These are phyloP conservation scores for Cochlearius cochlearius DNA, from an alignment of 2,113 vertebrate species.

Conservation along the genomic window DNA sequence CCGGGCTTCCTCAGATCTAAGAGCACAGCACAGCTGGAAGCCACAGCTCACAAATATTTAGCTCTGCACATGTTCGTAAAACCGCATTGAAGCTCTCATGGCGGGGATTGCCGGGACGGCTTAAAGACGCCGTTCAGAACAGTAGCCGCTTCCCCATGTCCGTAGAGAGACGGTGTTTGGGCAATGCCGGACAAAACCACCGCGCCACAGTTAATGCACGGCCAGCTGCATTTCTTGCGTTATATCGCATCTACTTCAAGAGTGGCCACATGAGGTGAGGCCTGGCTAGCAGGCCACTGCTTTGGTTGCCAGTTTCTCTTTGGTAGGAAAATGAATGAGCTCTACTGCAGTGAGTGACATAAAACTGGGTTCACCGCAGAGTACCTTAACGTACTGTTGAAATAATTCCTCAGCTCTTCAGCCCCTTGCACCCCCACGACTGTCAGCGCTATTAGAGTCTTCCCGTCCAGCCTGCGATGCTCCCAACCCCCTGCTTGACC, in stretches of 20 bases:
- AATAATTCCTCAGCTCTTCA: not conserved
- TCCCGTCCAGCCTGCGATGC: not conserved
- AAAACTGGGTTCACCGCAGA: not conserved
- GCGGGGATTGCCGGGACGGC: not conserved
- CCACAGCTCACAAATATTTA: not conserved
- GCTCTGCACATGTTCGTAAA: not conserved
- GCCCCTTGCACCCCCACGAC: no score
- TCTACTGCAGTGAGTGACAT: not conserved
- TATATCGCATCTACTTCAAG: not conserved
- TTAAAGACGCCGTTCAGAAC: fast-evolving
- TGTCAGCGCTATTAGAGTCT: fast-evolving
- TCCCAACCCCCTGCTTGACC: not conserved
- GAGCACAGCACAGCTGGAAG: not conserved
- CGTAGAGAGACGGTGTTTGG: not conserved
- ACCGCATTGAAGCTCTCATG: not conserved
- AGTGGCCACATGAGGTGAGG: not conserved
- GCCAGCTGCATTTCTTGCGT: not conserved
- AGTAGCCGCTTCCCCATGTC: fast-evolving
- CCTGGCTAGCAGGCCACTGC: not conserved
- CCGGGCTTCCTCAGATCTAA: not conserved
- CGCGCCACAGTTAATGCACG: not conserved
- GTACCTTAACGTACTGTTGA: not conserved
- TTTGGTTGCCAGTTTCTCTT: not conserved
- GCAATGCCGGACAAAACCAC: not conserved
- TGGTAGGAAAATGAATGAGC: not conserved